Percentiles rank a stretch among this genome's conserved stretches.
Conservation (phyloP, 2,888 invertebrate genomes). For the Saturnia japonica region DNA sequence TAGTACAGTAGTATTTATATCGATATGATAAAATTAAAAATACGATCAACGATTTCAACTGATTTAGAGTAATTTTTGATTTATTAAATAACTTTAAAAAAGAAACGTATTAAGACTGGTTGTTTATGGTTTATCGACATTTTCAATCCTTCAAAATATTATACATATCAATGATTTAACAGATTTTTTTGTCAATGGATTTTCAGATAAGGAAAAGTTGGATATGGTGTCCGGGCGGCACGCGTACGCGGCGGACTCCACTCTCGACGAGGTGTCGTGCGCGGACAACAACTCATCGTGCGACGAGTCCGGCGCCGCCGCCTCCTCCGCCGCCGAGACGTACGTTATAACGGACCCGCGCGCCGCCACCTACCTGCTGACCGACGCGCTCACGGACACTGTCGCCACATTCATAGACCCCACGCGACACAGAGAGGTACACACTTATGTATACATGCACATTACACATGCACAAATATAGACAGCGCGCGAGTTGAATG, state of each 20-base stretch:
- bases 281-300: slow-evolving; percentile 30
- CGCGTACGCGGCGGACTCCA: slow-evolving; percentile 42
- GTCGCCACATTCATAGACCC: slow-evolving; percentile 56
- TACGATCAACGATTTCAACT: too few relatives aligned
- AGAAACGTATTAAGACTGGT: too few relatives aligned
- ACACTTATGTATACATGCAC: not conserved
- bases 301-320: slow-evolving; percentile 33
- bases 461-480: not conserved
- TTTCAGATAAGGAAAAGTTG: slow-evolving; percentile 4
- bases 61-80: too few relatives aligned
- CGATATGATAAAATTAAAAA: too few relatives aligned
- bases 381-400: slow-evolving; percentile 55
- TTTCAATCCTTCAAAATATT: too few relatives aligned
- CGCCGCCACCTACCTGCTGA: slow-evolving; percentile 62
- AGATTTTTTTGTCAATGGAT: too few relatives aligned
- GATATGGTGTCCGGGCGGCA: slow-evolving; percentile 25
- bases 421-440: slow-evolving; percentile 19
- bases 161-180: too few relatives aligned
- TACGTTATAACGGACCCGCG: slow-evolving; percentile 71
- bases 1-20: too few relatives aligned
- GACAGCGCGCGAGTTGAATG: too few relatives aligned
- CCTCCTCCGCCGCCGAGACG: slow-evolving; percentile 53
- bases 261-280: slow-evolving; percentile 46
- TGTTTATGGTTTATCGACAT: too few relatives aligned
- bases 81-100: too few relatives aligned